phyloP scores from a whole-genome alignment of 2,888 invertebrate genomes.

The Rutpela maculata region DNA sequence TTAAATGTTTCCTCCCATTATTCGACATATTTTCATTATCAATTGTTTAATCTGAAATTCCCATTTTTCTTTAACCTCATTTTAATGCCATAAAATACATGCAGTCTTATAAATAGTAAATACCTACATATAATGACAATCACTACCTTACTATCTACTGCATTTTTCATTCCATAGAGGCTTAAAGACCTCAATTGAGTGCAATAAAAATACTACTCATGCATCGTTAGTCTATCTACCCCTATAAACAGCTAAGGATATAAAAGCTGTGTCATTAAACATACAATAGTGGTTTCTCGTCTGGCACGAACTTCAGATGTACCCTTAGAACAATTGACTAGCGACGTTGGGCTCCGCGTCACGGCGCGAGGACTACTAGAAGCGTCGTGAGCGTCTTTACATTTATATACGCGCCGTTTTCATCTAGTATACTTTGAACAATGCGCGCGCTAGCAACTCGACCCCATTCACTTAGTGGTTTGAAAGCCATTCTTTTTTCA shows the following conservation, averaged over 20 bases:
- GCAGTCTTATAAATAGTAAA: background rate
- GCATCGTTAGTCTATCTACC: constrained; percentile 16
- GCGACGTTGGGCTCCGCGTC: constrained; percentile 47
- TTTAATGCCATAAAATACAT: background rate
- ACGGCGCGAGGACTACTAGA: constrained; percentile 58
- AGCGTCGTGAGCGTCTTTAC: constrained; percentile 54
- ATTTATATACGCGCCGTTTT: constrained; percentile 58
- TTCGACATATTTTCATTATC: background rate
- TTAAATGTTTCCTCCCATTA: too few relatives aligned
- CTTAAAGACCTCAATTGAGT: background rate
- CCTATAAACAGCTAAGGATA: constrained; percentile 27
- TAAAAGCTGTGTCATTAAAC: constrained; percentile 29
- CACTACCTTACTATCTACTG: constrained; percentile 12
- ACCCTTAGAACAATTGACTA: constrained; percentile 9
- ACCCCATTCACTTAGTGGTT: constrained; percentile 23
- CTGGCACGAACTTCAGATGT: constrained; percentile 34
- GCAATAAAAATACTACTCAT: background rate
- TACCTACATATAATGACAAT: constrained; percentile 6
- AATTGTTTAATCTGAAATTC: background rate
- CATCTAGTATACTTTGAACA: constrained; percentile 40
- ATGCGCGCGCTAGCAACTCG: constrained; percentile 52
- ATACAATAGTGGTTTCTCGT: constrained; percentile 29
- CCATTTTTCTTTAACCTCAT: background rate
- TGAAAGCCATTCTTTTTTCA: constrained; percentile 18
- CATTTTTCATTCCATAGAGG: constrained; percentile 8